These are phyloP conservation scores for Phaethornis superciliosus DNA, from an alignment of 2,113 vertebrate genomes.

Conservation along the genomic window DNA sequence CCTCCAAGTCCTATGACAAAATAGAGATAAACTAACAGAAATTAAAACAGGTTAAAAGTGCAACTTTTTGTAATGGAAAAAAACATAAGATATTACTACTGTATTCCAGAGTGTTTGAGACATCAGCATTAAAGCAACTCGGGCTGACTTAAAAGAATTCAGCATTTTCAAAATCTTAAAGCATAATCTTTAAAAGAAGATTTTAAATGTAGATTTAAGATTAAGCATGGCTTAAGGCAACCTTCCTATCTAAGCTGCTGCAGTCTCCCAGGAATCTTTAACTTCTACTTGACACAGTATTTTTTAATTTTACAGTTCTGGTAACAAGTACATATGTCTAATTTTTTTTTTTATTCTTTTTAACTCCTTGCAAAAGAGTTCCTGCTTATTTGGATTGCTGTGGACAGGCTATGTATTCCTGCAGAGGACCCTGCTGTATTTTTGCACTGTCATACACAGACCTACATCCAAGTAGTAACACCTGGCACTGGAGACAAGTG, in stretches of 20 bases:
- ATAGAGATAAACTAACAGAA: constrained; percentile 55
- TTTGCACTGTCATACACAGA: neutral
- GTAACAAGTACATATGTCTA: neutral
- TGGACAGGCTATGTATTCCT: neutral
- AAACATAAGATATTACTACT: neutral
- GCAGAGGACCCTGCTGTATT: neutral
- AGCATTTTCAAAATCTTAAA: neutral
- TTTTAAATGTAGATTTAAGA: neutral
- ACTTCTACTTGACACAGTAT: neutral
- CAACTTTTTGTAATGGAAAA: constrained; percentile 29
- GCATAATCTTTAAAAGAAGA: neutral
- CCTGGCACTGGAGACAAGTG: neutral
- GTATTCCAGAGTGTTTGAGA: neutral
- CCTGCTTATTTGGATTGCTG: neutral
- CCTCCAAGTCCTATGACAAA: constrained; percentile 87
- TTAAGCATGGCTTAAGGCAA: neutral
- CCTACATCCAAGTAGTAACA: neutral
- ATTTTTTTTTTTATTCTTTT: neutral
- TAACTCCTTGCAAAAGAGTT: neutral
- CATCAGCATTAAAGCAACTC: neutral
- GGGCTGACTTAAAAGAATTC: neutral
- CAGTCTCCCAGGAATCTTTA: neutral
- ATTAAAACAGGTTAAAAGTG: constrained; percentile 64
- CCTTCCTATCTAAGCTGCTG: neutral
- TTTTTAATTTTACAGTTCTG: neutral